Evolutionary conservation across 2,888 invertebrate species (phyloP), one percentile per base, ranked within the genome.

Genomic region (Lasioglossum lativentre): DNA sequence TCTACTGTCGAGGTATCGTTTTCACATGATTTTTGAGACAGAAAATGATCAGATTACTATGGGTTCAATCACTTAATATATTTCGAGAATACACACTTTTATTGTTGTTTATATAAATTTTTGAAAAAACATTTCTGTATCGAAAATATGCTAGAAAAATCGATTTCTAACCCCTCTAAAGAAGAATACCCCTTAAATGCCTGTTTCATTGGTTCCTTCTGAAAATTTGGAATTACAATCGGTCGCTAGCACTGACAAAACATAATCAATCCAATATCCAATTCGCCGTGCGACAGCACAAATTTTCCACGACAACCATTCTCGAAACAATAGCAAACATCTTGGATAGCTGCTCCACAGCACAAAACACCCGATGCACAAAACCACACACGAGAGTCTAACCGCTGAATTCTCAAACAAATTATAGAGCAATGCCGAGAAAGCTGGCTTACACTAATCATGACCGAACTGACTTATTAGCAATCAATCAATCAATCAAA

Each of bases 371-470:
- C 91, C 86, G 83, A 90, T 91, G 94, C 95, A 94, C 27, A 66
- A 66, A 93, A 91, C 92, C 92, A 94, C 93, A 93, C 92, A 93
- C 92, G 93, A 92, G 93, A 95, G 92, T 94, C 93, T 95, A 94
- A 95, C 94, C 92, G 93, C 94, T 94, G 94, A 66, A 66, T 93
- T 92, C 92, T 81, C 78, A 82, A 90, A 91, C 80, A 85, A 90
- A 92, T 91, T 90, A 93, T 92, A 91, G 93, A 93, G 93, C 93
- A 91, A 93, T 91, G 90, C 92, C 92, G 92, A 93, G 94, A 94
- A 92, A 94, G 93, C 93, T 93, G 93, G 95, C 95, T 95, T 95
- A 93, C 92, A 94, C 95, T 95, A 95, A 95, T 94, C 93, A 94
- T 93, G 92, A 93, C 52, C 89, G 83, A 91, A 92, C 87, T 88